phyloP scores from a whole-genome alignment of 1,140 invertebrate genomes.

The Globodera rostochiensis region DNA sequence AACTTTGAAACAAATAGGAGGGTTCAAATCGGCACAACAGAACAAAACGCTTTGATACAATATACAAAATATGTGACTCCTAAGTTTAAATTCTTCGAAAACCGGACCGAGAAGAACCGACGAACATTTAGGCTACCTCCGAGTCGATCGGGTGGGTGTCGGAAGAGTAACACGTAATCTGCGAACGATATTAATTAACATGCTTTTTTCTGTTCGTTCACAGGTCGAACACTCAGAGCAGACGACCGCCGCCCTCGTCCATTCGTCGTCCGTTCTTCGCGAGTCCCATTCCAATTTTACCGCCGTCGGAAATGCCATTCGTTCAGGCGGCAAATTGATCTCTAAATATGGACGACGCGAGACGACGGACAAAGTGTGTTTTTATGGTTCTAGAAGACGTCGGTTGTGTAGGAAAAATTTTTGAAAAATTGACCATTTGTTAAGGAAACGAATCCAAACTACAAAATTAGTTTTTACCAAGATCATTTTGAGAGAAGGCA shows the following conservation, averaged over 20 bases:
- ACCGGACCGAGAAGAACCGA: too few relatives aligned
- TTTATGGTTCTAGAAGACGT: not conserved
- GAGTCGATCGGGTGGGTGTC: not conserved
- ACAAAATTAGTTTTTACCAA: too few relatives aligned
- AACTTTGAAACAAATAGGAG: too few relatives aligned
- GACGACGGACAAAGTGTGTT: constrained; percentile 36
- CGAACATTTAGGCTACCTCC: too few relatives aligned
- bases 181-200: not conserved
- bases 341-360: constrained; percentile 46
- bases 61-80: too few relatives aligned
- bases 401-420: not conserved
- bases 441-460: too few relatives aligned
- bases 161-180: not conserved
- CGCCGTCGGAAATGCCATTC: constrained; percentile 32
- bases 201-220: not conserved
- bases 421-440: not conserved
- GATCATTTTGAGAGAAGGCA: too few relatives aligned
- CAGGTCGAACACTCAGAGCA: constrained; percentile 43
- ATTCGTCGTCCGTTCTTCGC: constrained; percentile 31
- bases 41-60: too few relatives aligned
- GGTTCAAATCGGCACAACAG: too few relatives aligned
- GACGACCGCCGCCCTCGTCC: constrained; percentile 28
- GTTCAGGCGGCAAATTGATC: constrained; percentile 40
- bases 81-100: too few relatives aligned
- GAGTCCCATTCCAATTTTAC: constrained; percentile 40